Conservation (phyloP, 2,797 vertebrate genomes). For the Choloepus didactylus region DNA sequence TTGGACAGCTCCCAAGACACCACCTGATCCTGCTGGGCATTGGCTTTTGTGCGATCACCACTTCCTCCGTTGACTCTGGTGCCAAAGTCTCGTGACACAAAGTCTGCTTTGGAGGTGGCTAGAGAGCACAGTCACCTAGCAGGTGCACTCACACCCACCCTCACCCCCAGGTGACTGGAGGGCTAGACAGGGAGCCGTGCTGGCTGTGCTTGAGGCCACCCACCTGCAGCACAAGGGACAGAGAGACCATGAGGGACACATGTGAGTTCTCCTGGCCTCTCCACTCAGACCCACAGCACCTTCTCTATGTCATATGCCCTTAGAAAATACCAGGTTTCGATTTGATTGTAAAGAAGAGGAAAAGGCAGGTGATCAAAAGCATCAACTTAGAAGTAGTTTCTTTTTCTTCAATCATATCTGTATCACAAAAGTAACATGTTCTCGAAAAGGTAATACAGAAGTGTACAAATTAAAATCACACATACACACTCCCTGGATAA, state of each 20-base stretch:
- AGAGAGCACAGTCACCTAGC: background rate
- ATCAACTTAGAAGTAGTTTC: constrained; percentile 13
- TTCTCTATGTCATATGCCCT: background rate
- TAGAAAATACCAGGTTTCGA: constrained; percentile 7
- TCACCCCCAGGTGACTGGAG: background rate
- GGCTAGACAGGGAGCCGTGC: background rate
- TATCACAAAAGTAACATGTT: background rate
- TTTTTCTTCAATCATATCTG: constrained; percentile 4
- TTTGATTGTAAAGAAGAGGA: background rate
- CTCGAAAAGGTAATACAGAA: background rate
- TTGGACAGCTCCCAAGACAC: constrained; percentile 56
- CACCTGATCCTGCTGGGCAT: constrained; percentile 46
- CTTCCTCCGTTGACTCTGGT: constrained; percentile 75
- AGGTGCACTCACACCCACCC: background rate
- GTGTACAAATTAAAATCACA: background rate
- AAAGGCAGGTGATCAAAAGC: background rate
- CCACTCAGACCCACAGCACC: background rate
- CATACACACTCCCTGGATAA: background rate
- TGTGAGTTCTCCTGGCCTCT: background rate
- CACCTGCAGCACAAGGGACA: background rate
- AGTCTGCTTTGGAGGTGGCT: constrained; percentile 55
- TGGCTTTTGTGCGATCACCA: constrained; percentile 35
- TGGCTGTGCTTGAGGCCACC: background rate
- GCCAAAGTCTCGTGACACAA: constrained; percentile 48
- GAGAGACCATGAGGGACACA: background rate